These are phyloP conservation scores for Drosophila mercatorum DNA, from an alignment of 2,888 invertebrate species.

Conservation along the genomic window DNA sequence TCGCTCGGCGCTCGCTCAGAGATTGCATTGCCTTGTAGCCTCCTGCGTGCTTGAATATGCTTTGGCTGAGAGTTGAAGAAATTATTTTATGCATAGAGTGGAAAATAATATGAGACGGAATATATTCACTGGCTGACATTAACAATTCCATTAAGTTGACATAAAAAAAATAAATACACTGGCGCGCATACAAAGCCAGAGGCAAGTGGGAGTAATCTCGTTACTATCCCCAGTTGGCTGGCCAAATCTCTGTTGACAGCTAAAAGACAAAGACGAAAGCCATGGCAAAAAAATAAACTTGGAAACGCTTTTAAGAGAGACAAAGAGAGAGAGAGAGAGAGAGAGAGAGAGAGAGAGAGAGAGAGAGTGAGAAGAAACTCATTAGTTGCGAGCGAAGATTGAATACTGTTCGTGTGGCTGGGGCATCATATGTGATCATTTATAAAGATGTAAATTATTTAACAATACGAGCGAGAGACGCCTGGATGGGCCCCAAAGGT, in stretches of 20 bases:
- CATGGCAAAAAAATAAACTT: conserved; percentile 26
- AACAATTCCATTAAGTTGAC: conserved; percentile 72
- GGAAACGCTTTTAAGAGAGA: conserved; percentile 8
- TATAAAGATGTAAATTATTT: conserved; percentile 39
- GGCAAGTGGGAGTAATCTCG: conserved; percentile 45
- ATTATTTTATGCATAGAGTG: conserved; percentile 30
- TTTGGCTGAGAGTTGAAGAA: conserved; percentile 37
- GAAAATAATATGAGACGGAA: conserved; percentile 7
- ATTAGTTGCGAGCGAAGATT: conserved; percentile 42
- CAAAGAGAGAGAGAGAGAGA: not conserved
- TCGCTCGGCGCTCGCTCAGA: conserved; percentile 4
- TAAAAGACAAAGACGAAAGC: conserved; percentile 13
- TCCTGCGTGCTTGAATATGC: conserved; percentile 22
- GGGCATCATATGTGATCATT: conserved; percentile 45
- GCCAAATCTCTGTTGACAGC: conserved; percentile 68
- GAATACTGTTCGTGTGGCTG: conserved; percentile 21
- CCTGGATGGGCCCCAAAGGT: conserved; percentile 7
- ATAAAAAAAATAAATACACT: conserved; percentile 33
- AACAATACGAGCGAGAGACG: conserved; percentile 15
- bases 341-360: conserved; percentile 20
- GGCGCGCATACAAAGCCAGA: conserved; percentile 28
- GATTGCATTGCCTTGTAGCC: conserved; percentile 17
- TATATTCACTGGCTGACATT: conserved; percentile 45
- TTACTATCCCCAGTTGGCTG: conserved; percentile 50
- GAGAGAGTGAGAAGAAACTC: conserved; percentile 17